Evolutionary conservation across 2,888 invertebrate species (phyloP).

Genomic region (Limnephilus auricula): DNA sequence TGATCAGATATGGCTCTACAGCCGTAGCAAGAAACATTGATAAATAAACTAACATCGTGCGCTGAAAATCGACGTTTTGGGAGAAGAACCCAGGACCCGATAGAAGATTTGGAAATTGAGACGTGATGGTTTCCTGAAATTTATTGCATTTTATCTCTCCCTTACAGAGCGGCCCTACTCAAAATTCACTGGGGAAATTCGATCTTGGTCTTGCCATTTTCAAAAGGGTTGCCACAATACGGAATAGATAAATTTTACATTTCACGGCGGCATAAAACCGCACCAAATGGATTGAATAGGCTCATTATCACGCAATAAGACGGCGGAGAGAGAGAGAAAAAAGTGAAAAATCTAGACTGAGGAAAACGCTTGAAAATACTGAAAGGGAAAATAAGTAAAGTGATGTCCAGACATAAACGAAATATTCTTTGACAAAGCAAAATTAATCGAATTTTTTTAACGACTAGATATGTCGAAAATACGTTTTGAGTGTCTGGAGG

Average conservation of each 20-base stretch:
- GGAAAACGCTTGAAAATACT: background rate
- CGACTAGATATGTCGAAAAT: background rate
- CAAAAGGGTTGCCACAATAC: background rate
- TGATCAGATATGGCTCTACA: background rate
- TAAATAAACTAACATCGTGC: background rate
- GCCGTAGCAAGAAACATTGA: background rate
- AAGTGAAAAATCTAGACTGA: background rate
- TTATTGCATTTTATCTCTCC: background rate
- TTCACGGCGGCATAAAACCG: background rate
- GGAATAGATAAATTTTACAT: background rate
- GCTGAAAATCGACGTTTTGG: background rate
- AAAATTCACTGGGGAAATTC: background rate
- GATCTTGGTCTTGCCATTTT: background rate
- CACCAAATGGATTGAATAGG: background rate
- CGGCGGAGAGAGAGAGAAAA: background rate
- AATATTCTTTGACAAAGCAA: background rate
- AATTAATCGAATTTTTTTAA: background rate
- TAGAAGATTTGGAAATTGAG: background rate
- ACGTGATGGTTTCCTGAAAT: constrained; percentile 2
- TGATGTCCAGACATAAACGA: background rate
- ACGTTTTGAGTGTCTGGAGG: background rate
- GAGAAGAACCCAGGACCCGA: background rate
- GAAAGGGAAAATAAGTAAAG: background rate
- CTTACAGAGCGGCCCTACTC: background rate
- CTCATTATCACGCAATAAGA: constrained; percentile 2